Evolutionary conservation across 2,113 vertebrate genomes (phyloP).

Genomic region (Callipepla squamata): DNA sequence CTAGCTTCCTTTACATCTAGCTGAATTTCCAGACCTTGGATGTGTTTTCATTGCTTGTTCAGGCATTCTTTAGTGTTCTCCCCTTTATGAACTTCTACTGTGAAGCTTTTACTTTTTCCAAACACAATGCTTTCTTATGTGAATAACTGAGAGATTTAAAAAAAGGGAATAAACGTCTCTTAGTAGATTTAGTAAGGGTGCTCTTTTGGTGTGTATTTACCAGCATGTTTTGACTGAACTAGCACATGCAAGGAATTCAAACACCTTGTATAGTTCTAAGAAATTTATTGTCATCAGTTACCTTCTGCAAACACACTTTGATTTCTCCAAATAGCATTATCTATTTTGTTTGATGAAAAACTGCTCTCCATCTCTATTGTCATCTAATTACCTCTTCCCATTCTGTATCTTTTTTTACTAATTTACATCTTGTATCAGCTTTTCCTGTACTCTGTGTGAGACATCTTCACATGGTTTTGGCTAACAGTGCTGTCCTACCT

Average conservation of each 20-base stretch:
- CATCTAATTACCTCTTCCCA: not conserved
- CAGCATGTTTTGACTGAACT: not conserved
- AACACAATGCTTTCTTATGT: not conserved
- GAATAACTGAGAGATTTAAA: not conserved
- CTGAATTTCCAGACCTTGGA: not conserved
- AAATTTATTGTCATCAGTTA: conserved; percentile 4
- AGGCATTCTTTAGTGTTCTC: not conserved
- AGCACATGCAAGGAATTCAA: not conserved
- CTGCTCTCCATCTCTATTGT: not conserved
- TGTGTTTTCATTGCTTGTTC: not conserved
- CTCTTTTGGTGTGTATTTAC: not conserved
- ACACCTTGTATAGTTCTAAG: not conserved
- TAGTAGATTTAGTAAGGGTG: not conserved
- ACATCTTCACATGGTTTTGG: not conserved
- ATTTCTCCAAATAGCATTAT: conserved; percentile 10
- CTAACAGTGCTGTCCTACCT: not conserved
- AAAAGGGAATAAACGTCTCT: not conserved
- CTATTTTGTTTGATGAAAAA: not conserved
- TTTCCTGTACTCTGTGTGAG: not conserved
- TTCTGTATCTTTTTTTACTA: not conserved
- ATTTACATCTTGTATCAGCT: not conserved
- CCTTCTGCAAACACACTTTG: conserved; percentile 5
- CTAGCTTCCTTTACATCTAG: not conserved
- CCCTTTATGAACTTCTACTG: not conserved
- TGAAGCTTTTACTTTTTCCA: conserved; percentile 20